Conservation (phyloP, 1,140 invertebrate genomes). For the Muscidifurax raptorellus region DNA sequence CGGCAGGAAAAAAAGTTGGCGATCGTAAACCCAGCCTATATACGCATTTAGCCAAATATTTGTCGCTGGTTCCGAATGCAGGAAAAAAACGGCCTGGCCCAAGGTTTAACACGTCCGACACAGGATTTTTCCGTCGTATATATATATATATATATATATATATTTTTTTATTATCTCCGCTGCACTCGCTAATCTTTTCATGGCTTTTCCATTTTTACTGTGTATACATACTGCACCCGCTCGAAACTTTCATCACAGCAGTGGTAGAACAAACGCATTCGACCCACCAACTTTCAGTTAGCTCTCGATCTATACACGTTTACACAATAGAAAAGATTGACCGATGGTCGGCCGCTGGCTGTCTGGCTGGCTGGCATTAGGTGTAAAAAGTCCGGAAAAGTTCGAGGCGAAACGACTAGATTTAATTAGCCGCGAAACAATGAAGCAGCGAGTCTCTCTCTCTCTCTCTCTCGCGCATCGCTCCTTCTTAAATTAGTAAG, state of each 20-base stretch:
- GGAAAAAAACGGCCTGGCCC: too few species aligned
- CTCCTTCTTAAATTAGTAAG: constrained; percentile 38
- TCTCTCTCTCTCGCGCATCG: background rate
- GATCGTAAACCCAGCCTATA: too few species aligned
- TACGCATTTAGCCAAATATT: background rate
- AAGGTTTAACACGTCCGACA: background rate
- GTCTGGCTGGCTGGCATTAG: too few species aligned
- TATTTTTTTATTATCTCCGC: background rate
- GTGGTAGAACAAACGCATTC: too few species aligned
- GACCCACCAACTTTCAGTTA: background rate
- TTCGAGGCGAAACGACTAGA: background rate
- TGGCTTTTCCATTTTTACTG: too few species aligned
- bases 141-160: too few species aligned
- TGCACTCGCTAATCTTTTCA: background rate
- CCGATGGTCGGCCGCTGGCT: too few species aligned
- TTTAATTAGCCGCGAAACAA: constrained; percentile 22
- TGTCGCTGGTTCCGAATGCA: background rate
- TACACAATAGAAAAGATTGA: background rate
- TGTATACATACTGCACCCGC: too few species aligned
- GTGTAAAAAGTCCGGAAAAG: background rate
- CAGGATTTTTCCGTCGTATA: background rate
- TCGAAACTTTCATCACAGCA: too few species aligned
- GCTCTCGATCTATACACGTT: background rate
- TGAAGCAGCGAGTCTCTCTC: background rate
- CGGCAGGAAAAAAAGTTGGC: too few species aligned